A percentile compares a stretch with the other conserved stretches of the same genome.
Conservation (phyloP, 2,888 invertebrate genomes). For the Pogonocherus hispidulus region DNA sequence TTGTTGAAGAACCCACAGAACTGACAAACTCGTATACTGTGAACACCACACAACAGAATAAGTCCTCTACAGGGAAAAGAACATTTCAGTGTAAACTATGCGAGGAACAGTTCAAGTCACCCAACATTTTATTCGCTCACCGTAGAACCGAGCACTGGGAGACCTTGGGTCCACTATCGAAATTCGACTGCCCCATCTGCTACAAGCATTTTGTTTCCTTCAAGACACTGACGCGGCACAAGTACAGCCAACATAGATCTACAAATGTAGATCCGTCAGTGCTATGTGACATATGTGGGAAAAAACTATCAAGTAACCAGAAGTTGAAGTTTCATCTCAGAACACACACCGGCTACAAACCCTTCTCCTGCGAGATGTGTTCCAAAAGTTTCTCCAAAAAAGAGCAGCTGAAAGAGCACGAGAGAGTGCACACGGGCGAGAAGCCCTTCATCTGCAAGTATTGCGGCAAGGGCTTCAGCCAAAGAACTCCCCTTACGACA, state of each 20-base stretch:
- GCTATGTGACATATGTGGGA: slow-evolving; percentile 74
- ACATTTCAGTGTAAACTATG: slow-evolving; percentile 54
- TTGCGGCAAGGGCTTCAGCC: slow-evolving; percentile 75
- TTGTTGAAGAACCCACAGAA: too few species aligned
- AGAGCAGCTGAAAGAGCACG: slow-evolving; percentile 73
- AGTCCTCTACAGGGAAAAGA: slow-evolving; percentile 69
- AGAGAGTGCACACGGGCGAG: slow-evolving; percentile 75
- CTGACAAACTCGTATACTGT: too few species aligned
- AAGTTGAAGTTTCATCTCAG: slow-evolving; percentile 71
- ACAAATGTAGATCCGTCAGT: slow-evolving; percentile 61
- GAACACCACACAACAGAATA: slow-evolving; percentile 69
- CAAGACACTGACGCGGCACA: slow-evolving; percentile 61
- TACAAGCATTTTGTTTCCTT: slow-evolving; percentile 64
- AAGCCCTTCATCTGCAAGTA: slow-evolving; percentile 74
- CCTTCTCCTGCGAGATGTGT: slow-evolving; percentile 62
- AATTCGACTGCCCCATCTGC: slow-evolving; percentile 65
- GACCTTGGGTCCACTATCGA: slow-evolving; percentile 65
- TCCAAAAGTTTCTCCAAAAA: slow-evolving; percentile 74
- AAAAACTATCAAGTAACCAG: slow-evolving; percentile 69
- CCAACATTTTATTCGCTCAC: slow-evolving; percentile 72
- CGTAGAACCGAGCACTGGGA: slow-evolving; percentile 70
- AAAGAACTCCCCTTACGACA: slow-evolving; percentile 74
- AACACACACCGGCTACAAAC: slow-evolving; percentile 72
- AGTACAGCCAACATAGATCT: slow-evolving; percentile 68
- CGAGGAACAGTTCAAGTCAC: slow-evolving; percentile 71